Percentiles rank a stretch among this genome's conserved stretches.
Conservation (phyloP, 2,888 invertebrate species). For the Sinopyrophorus schimmeli region DNA sequence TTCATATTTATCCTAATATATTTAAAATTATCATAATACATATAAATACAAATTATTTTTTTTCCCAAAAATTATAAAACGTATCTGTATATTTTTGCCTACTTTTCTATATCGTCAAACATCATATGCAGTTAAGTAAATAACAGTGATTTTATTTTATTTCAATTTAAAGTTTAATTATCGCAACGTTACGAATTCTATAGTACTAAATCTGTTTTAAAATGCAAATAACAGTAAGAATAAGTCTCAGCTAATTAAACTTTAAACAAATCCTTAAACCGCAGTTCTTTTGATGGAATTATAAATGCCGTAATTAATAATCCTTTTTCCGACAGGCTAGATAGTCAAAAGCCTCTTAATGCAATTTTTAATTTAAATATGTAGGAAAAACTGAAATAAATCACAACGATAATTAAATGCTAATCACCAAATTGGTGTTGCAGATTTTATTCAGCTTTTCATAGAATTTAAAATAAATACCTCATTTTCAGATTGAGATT, state of each 20-base stretch:
- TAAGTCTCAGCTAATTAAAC: slow-evolving; percentile 24
- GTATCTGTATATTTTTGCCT: too few species aligned
- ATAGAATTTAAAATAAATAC: too few species aligned
- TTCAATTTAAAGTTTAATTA: slow-evolving; percentile 30
- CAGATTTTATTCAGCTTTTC: too few species aligned
- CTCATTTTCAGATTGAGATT: too few species aligned
- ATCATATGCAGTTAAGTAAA: too few species aligned
- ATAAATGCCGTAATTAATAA: slow-evolving; percentile 36
- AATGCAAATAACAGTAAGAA: slow-evolving; percentile 15
- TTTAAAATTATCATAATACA: too few species aligned
- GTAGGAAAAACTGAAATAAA: slow-evolving; percentile 36
- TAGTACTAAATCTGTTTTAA: slow-evolving; percentile 5
- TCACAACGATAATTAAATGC: slow-evolving; percentile 41
- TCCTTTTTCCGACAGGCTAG: slow-evolving; percentile 28
- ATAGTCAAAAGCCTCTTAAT: slow-evolving; percentile 34
- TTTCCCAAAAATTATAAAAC: too few species aligned
- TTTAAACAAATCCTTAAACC: slow-evolving; percentile 27
- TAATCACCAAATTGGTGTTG: slow-evolving; percentile 41
- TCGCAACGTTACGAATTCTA: slow-evolving; percentile 8
- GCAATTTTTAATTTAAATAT: slow-evolving; percentile 33
- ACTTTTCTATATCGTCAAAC: too few species aligned
- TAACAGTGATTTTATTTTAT: too few species aligned
- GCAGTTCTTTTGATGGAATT: slow-evolving; percentile 27
- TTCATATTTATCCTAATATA: too few species aligned
- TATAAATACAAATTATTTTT: too few species aligned